These are phyloP conservation scores for Eurystomus gularis DNA, from an alignment of 2,113 vertebrate genomes.

Conservation along the genomic window DNA sequence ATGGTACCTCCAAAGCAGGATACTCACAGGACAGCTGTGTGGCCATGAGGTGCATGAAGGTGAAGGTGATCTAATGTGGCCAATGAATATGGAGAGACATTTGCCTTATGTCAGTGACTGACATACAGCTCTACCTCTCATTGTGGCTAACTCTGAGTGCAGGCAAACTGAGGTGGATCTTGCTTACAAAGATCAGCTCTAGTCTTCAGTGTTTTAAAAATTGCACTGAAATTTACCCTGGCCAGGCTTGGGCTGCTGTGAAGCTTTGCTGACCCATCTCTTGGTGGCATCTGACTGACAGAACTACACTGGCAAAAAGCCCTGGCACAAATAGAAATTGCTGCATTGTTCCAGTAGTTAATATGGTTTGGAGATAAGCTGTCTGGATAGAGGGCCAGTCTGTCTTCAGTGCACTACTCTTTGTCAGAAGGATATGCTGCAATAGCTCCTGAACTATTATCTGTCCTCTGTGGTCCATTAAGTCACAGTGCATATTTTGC, in stretches of 20 bases:
- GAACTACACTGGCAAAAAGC: background rate
- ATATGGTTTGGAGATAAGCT: background rate
- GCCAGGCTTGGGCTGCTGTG: background rate
- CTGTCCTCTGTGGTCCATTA: background rate
- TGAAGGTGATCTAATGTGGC: background rate
- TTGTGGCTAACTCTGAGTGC: background rate
- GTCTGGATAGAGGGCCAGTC: background rate
- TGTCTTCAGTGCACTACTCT: accelerated
- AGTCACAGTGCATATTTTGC: background rate
- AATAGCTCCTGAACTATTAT: background rate
- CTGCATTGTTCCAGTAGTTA: background rate
- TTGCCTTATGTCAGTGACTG: background rate
- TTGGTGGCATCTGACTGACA: background rate
- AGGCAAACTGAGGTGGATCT: background rate
- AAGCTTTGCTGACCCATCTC: background rate
- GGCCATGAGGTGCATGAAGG: background rate
- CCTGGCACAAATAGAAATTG: background rate
- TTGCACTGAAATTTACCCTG: background rate
- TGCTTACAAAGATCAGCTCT: background rate
- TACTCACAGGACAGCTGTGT: background rate
- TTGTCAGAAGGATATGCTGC: background rate
- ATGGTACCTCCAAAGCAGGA: background rate
- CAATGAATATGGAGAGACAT: background rate
- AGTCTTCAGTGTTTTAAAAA: background rate
- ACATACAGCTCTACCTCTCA: background rate